Percentiles rank a stretch among this genome's conserved stretches.
Conservation (phyloP, 2,113 vertebrate genomes). For the Tetrao urogallus region DNA sequence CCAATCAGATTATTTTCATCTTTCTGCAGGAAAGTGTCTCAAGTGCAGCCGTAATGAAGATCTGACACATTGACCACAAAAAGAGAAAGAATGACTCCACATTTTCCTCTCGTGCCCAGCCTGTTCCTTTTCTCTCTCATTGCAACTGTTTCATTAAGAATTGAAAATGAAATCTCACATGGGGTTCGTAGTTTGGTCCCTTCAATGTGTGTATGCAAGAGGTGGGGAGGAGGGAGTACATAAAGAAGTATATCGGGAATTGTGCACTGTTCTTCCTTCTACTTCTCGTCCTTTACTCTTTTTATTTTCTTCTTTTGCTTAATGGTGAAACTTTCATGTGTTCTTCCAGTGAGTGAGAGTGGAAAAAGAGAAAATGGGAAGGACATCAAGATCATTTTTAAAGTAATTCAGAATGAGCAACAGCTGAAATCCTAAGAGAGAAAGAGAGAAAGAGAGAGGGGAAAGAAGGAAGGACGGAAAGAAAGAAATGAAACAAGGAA, state of each 20-base stretch:
- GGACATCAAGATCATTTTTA: background rate
- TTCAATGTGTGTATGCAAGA: background rate
- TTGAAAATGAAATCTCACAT: background rate
- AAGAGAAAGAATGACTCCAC: slow-evolving; percentile 45
- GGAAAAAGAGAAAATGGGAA: slow-evolving; percentile 46
- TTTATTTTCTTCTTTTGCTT: background rate
- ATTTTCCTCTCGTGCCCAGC: background rate
- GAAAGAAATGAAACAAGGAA: background rate
- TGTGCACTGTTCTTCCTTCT: background rate
- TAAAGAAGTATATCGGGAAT: background rate
- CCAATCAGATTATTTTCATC: background rate
- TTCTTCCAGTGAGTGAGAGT: slow-evolving; percentile 31
- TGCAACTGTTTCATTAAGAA: background rate
- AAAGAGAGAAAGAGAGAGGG: background rate
- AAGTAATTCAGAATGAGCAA: background rate
- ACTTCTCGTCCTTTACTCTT: background rate
- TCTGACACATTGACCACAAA: slow-evolving; percentile 20
- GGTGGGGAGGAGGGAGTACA: background rate
- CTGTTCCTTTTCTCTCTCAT: background rate
- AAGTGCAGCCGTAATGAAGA: background rate
- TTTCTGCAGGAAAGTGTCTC: slow-evolving; percentile 22
- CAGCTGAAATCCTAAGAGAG: background rate
- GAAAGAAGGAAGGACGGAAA: background rate
- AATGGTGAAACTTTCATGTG: background rate
- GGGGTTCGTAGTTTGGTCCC: rapidly evolving